These are phyloP conservation scores for Hydrozoanthus tunicans DNA, from an alignment of 64 coral and sea anemone genomes.

Conservation along the genomic window DNA sequence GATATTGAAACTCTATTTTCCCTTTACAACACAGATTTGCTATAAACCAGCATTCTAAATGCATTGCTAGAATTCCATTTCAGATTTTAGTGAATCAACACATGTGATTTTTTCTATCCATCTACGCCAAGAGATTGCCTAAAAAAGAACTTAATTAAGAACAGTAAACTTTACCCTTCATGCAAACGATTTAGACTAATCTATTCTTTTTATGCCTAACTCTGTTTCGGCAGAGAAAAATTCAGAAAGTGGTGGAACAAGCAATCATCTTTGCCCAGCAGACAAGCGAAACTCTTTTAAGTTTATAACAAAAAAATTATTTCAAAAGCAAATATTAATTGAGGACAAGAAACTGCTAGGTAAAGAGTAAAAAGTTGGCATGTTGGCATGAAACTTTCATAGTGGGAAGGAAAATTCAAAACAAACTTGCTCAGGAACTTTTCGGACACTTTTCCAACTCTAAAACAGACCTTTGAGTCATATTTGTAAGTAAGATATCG, in stretches of 20 bases:
- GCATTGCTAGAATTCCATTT: background rate
- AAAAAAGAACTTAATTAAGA: background rate
- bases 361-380: too few relatives aligned
- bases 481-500: too few relatives aligned
- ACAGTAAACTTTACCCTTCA: background rate
- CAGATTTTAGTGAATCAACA: background rate
- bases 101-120: background rate
- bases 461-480: too few relatives aligned
- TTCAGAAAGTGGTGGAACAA: background rate
- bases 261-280: background rate
- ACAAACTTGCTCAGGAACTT: too few relatives aligned
- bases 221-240: background rate
- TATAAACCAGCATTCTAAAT: background rate
- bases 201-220: background rate
- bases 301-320: too few relatives aligned
- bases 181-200: background rate
- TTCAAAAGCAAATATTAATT: too few relatives aligned
- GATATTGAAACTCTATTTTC: background rate
- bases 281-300: background rate
- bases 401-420: too few relatives aligned
- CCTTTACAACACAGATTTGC: background rate
- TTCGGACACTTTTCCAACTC: too few relatives aligned
- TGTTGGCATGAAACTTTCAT: too few relatives aligned
- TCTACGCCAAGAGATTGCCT: background rate
- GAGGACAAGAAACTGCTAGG: too few relatives aligned